A percentile compares a stretch with the other conserved stretches of the same genome.
These are phyloP conservation scores for Rhagonycha lutea DNA, from an alignment of 2,888 invertebrate genomes.

Conservation along the genomic window DNA sequence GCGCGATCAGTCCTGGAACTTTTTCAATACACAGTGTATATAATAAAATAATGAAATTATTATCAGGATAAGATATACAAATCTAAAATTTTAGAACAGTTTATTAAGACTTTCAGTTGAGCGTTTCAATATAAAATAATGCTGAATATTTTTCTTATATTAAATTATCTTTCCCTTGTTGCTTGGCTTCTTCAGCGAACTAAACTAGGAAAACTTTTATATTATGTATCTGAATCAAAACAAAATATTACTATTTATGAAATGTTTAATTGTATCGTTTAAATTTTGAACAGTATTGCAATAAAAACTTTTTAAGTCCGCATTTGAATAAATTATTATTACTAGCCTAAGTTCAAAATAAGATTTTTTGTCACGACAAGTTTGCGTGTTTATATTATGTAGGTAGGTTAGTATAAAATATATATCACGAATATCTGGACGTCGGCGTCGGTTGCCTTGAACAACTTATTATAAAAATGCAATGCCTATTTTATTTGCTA, in stretches of 20 bases:
- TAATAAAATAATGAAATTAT: no score
- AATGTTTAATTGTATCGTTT: background rate
- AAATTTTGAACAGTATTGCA: background rate
- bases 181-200: background rate
- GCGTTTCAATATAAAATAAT: background rate
- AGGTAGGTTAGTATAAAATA: background rate
- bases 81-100: no score
- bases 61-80: no score
- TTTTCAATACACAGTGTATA: no score
- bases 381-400: background rate
- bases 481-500: background rate
- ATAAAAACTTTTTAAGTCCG: background rate
- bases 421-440: background rate
- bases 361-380: background rate
- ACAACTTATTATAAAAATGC: background rate
- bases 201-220: background rate
- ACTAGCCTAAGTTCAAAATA: background rate
- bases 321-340: background rate
- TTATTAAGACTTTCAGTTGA: background rate
- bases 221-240: background rate
- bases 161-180: background rate
- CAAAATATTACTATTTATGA: background rate
- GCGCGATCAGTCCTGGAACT: no score
- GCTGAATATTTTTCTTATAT: background rate
- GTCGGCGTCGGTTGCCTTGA: background rate